These are phyloP conservation scores for Heterodera schachtii DNA, from an alignment of 1,140 invertebrate species.

Conservation along the genomic window DNA sequence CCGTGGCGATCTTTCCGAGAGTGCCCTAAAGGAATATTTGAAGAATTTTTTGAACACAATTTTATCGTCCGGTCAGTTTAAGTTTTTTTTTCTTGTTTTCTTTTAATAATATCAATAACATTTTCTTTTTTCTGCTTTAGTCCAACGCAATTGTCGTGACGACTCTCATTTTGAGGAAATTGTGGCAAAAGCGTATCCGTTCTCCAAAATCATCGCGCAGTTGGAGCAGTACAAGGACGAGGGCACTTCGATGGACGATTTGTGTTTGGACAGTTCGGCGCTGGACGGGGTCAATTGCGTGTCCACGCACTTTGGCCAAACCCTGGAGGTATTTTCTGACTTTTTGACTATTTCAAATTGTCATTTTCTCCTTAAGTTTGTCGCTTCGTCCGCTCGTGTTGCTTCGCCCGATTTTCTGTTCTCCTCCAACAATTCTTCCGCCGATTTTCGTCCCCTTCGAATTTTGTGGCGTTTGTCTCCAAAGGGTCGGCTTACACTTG, in stretches of 20 bases:
- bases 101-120: not conserved
- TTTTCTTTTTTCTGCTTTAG: not conserved
- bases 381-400: not conserved
- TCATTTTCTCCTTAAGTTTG: conserved; percentile 3
- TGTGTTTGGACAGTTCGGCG: not conserved
- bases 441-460: conserved; percentile 8
- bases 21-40: conserved; percentile 47
- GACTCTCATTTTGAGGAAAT: conserved; percentile 48
- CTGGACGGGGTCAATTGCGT: not conserved
- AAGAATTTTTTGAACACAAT: conserved; percentile 55
- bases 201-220: not conserved
- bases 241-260: not conserved
- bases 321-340: conserved; percentile 1
- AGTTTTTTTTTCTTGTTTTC: too few relatives aligned
- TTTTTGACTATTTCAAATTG: conserved; percentile 9
- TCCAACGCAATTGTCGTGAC: conserved; percentile 51
- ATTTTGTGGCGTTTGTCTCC: conserved; percentile 53
- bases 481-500: conserved; percentile 60
- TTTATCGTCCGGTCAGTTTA: conserved; percentile 39
- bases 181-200: conserved; percentile 50
- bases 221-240: not conserved
- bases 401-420: not conserved
- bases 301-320: conserved; percentile 6
- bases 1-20: conserved; percentile 40
- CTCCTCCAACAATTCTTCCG: not conserved